Percentiles rank a stretch among this genome's conserved stretches.
phyloP scores from a whole-genome alignment of 2,113 vertebrate genomes.

The Euleptes europaea region DNA sequence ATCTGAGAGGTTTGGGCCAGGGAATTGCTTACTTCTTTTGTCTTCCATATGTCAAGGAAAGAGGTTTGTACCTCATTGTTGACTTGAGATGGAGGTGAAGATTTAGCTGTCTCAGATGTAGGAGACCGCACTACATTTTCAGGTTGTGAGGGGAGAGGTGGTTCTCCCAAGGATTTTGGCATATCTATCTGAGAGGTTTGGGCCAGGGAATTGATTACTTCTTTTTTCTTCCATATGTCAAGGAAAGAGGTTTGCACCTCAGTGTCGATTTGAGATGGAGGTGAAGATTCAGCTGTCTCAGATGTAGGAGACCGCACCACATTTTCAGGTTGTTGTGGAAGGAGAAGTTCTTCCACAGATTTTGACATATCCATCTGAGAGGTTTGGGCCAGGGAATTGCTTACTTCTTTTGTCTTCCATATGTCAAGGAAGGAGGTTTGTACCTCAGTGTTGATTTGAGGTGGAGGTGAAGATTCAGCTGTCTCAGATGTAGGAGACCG shows the following conservation, averaged over 20 bases:
- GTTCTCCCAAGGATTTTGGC: neutral
- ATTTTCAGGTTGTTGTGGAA: no score
- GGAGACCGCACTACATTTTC: no score
- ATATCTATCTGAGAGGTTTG: neutral
- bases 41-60: conserved; percentile 16
- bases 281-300: no score
- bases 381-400: neutral
- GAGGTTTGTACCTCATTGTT: neutral
- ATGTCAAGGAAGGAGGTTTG: neutral
- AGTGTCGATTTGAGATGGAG: neutral
- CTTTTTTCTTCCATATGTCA: neutral
- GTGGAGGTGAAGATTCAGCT: no score
- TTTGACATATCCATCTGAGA: neutral
- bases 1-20: neutral
- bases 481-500: no score
- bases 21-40: neutral
- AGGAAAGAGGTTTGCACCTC: neutral
- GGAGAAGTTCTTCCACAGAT: neutral
- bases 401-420: neutral
- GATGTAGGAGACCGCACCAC: no score
- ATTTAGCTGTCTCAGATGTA: no score
- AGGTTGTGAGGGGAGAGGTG: no score
- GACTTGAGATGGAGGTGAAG: neutral
- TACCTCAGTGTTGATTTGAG: neutral
- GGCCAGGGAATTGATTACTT: neutral